These are phyloP conservation scores for Epinephelus coioides DNA, from an alignment of 2,797 vertebrate genomes.

Conservation along the genomic window DNA sequence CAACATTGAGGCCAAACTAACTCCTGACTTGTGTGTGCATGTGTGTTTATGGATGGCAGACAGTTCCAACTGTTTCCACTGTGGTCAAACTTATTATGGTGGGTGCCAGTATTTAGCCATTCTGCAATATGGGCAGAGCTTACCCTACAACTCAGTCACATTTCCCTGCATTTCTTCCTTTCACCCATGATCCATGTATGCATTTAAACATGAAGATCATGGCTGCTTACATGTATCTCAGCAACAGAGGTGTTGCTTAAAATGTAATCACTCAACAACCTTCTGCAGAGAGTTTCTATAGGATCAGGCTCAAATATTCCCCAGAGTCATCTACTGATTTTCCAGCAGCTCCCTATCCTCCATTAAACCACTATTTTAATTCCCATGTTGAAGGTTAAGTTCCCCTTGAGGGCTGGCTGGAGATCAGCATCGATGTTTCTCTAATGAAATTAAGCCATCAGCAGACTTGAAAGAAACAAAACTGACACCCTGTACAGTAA, in stretches of 20 bases:
- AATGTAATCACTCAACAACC: not conserved
- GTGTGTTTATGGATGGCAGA: constrained; percentile 8
- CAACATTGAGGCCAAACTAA: constrained; percentile 51
- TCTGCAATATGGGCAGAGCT: constrained; percentile 27
- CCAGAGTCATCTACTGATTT: not conserved
- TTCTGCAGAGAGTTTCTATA: constrained; percentile 18
- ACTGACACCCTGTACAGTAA: constrained; percentile 23
- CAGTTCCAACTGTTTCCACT: constrained; percentile 46
- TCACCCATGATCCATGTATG: not conserved
- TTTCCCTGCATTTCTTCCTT: not conserved
- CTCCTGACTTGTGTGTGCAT: constrained; percentile 3
- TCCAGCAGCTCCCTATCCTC: constrained; percentile 34
- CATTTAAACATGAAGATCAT: not conserved
- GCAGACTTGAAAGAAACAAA: constrained; percentile 51
- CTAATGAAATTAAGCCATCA: constrained; percentile 54
- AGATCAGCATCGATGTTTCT: constrained; percentile 56
- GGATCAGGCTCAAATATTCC: not conserved
- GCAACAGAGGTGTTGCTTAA: not conserved
- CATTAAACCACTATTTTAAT: constrained; percentile 53
- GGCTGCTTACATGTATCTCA: not conserved
- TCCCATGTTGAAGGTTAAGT: constrained; percentile 50
- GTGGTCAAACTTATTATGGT: constrained; percentile 20
- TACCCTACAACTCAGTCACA: constrained; percentile 18
- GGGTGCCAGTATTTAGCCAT: not conserved
- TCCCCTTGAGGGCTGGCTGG: constrained; percentile 54